These are phyloP conservation scores for Otus sunia DNA, from an alignment of 2,113 vertebrate species.

Conservation along the genomic window DNA sequence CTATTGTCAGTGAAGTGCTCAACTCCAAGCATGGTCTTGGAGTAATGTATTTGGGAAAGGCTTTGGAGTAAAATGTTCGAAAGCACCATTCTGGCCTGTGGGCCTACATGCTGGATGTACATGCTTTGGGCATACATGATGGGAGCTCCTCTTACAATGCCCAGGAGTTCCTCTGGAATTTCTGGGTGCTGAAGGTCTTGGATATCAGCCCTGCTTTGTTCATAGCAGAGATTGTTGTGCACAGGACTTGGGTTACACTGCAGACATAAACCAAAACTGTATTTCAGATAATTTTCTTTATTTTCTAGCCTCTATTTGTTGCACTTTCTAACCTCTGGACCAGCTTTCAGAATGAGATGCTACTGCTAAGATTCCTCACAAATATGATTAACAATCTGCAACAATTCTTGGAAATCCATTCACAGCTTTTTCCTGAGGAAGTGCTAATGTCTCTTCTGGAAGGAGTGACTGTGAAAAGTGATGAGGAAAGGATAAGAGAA, in stretches of 20 bases:
- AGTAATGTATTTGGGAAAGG: not conserved
- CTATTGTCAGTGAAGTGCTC: not conserved
- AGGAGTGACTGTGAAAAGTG: conserved; percentile 79
- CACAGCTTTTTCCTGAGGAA: conserved; percentile 74
- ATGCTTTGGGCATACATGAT: not conserved
- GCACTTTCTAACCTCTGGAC: conserved; percentile 82
- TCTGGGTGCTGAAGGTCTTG: not conserved
- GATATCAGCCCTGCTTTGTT: not conserved
- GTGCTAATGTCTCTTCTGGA: conserved; percentile 75
- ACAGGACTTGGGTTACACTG: not conserved
- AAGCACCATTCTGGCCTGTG: not conserved
- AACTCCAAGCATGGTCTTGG: not conserved
- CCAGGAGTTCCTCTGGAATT: not conserved
- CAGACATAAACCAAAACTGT: not conserved
- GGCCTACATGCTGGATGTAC: not conserved
- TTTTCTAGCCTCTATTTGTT: conserved; percentile 84
- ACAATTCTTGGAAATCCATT: conserved; percentile 76
- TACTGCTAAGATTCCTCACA: conserved; percentile 80
- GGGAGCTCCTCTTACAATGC: not conserved
- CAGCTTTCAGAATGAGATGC: conserved; percentile 82
- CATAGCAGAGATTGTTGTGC: not conserved
- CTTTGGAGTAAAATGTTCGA: not conserved
- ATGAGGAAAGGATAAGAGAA: conserved; percentile 78
- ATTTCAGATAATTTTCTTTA: not conserved
- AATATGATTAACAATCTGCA: conserved; percentile 76